Base-by-base conservation (phyloP, 2,797 vertebrate species). In the Lutjanus campechanus region DNA sequence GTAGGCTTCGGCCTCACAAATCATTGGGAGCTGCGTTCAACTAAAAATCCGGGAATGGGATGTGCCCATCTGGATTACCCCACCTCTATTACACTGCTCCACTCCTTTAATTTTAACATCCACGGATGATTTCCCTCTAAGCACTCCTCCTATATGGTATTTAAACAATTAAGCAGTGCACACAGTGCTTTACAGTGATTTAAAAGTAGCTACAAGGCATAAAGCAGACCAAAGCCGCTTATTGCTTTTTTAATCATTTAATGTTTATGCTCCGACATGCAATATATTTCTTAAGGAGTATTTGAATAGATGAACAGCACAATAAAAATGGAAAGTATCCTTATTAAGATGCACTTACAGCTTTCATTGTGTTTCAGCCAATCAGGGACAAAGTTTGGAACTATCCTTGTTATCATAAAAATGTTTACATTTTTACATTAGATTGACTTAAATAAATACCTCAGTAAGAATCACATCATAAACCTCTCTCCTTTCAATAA, bases 1-100 rank as follows among this genome's bases (percentile, higher is more conserved):
- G 76, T 64, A 49, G 61, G 55, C 60, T 73, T 68, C 7, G 59
- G 72, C 74, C 59, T 86, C 78, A 75, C 85, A 88, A 89, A 91
- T 88, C 90, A 88, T 60, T 49, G 19, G 22, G 69, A 77, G 17
- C 68, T 50, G 58, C 51, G 70, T 81, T 88, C 70, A 77, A 62
- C 64, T 47, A n/a, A 76, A 85, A 74, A 67, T 56, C 59, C 46
- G 16, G 25, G 49, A 67, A 67, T 40, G 20, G 22, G 47, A 62
- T 47, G 68, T 19, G 61, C 65, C 75, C 54, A 53, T 80, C 76
- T 77, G 44, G 60, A 79, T 79, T 68, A 69, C 56, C 76, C 29
- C 49, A 19, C 44, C 63, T 58, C 25, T 11, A 62, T 75, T 66
- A 56, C 47, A 25, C 29, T 1, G 11, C 58, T 64, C 11, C 15